Evolutionary conservation across 2,888 invertebrate species (phyloP).

Genomic region (Ophion obscuratus): DNA sequence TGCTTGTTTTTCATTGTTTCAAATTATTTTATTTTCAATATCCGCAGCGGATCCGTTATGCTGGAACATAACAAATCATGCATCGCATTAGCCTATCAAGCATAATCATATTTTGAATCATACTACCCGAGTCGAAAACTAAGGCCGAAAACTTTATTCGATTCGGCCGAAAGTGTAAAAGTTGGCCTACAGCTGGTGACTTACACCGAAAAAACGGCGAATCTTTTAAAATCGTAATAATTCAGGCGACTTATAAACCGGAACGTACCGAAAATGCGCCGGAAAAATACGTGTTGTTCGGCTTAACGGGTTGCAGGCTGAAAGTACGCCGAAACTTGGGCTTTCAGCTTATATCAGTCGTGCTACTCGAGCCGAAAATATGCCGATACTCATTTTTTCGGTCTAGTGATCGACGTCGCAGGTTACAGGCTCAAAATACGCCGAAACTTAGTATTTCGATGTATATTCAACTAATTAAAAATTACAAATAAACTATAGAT

Average conservation of each 20-base stretch:
- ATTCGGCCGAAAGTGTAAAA: slow-evolving; percentile 13
- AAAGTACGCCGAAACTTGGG: too few relatives aligned
- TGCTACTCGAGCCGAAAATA: too few relatives aligned
- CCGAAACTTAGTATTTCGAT: not conserved
- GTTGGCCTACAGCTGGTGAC: not conserved
- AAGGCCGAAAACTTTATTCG: not conserved
- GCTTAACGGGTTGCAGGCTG: not conserved
- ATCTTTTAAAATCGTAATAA: slow-evolving; percentile 15
- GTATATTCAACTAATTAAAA: not conserved
- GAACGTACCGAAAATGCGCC: slow-evolving; percentile 12
- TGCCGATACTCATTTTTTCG: not conserved
- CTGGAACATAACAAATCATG: too few relatives aligned
- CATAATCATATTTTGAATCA: too few relatives aligned
- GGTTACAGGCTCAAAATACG: not conserved
- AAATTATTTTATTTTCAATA: too few relatives aligned
- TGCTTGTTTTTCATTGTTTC: too few relatives aligned
- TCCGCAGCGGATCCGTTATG: too few relatives aligned
- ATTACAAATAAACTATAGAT: not conserved
- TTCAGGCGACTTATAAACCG: slow-evolving; percentile 10
- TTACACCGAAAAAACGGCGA: not conserved
- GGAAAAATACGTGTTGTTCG: slow-evolving; percentile 4
- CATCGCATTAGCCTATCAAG: too few relatives aligned
- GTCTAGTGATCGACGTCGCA: not conserved
- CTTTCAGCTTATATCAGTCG: not conserved
- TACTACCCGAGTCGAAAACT: slow-evolving; percentile 19